Percentiles rank a stretch among this genome's conserved stretches.
Evolutionary conservation across 2,888 invertebrate genomes (phyloP).

Genomic region (Aproaerema taeniolella): DNA sequence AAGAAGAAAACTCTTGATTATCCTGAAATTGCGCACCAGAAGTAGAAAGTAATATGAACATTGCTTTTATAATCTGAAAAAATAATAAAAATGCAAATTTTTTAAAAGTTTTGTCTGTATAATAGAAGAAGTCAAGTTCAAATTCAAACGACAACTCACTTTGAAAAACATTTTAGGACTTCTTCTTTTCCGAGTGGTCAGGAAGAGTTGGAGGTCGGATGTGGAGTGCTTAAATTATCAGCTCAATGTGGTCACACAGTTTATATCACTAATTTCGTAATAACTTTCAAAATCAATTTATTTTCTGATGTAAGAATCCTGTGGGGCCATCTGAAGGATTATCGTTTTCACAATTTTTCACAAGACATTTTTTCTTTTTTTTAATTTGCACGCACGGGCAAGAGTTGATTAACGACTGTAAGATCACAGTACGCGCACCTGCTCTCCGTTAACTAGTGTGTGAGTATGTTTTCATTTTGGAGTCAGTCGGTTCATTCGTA

Average conservation of each 20-base stretch:
- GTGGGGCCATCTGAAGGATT: too few relatives aligned
- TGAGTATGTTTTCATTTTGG: constrained; percentile 28
- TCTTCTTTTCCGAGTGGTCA: too few relatives aligned
- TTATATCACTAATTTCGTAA: constrained; percentile 39
- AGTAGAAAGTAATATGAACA: constrained; percentile 19
- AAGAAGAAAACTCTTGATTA: too few relatives aligned
- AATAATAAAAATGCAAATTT: too few relatives aligned
- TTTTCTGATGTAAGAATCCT: constrained; percentile 29
- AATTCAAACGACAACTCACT: constrained; percentile 34
- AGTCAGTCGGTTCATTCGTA: constrained; percentile 32
- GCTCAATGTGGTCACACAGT: constrained; percentile 34
- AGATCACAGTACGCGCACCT: constrained; percentile 11
- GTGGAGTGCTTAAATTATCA: constrained; percentile 35
- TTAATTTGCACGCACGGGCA: too few relatives aligned
- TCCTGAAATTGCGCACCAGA: too few relatives aligned
- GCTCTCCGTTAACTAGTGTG: constrained; percentile 1
- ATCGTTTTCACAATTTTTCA: too few relatives aligned
- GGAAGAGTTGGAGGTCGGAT: constrained; percentile 34
- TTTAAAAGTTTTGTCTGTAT: too few relatives aligned
- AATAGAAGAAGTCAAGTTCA: too few relatives aligned
- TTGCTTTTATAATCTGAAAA: constrained; percentile 27
- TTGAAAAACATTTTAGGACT: constrained; percentile 31
- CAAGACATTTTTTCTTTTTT: too few relatives aligned
- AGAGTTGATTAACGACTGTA: constrained; percentile 12
- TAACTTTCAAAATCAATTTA: constrained; percentile 27